Evolutionary conservation across 2,113 vertebrate genomes (phyloP).

Genomic region (Chauna torquata): DNA sequence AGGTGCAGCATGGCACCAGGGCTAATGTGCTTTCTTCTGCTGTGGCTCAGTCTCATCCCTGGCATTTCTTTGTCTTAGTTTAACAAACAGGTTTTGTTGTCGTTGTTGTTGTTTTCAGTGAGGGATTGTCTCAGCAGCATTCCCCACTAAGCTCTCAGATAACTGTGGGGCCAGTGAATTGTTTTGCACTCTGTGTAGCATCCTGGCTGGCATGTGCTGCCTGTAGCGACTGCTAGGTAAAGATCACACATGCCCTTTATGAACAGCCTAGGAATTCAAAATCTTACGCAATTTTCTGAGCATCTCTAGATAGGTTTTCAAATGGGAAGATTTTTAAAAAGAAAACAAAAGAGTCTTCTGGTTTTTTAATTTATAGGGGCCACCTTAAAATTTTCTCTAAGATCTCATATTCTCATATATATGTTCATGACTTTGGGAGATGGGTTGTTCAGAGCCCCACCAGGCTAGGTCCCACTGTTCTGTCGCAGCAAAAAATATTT

Average conservation of each 20-base stretch:
- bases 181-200: neutral
- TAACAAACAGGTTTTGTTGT: neutral
- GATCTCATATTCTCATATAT: neutral
- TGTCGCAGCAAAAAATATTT: neutral
- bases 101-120: neutral
- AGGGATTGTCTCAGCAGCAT: neutral
- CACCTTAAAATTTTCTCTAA: neutral
- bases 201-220: accelerated
- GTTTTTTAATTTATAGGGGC: neutral
- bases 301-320: neutral
- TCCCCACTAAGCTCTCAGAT: neutral
- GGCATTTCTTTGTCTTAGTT: neutral
- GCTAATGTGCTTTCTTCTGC: neutral
- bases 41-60: neutral
- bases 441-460: neutral
- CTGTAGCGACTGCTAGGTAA: neutral
- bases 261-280: neutral
- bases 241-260: neutral
- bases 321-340: neutral
- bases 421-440: neutral
- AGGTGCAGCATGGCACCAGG: neutral
- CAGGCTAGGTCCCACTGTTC: neutral
- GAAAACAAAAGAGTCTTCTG: neutral
- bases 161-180: neutral
- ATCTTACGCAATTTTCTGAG: neutral